Base-by-base conservation (phyloP, 2,797 vertebrate genomes). In the Coracias cyanogaster region DNA sequence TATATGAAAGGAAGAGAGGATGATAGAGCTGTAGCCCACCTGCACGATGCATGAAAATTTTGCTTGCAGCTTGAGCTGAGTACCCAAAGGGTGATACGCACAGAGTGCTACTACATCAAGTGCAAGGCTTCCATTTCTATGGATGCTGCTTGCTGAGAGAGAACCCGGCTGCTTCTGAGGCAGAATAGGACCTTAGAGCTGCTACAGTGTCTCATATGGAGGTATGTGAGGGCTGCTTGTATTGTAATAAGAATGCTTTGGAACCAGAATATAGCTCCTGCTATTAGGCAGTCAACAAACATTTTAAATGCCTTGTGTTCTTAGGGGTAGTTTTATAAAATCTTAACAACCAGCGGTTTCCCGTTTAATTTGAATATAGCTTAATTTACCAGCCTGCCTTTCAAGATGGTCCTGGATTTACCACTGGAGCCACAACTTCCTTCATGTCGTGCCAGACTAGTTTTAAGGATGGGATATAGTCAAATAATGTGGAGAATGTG, bases 361-460 rank as follows among this genome's bases (percentile, higher is more conserved):
- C 92, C 1, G 0, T 94, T 76, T 94, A 94, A 93, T 95, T 94
- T 95, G 79, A 94, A 90, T 91, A 69, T 33, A 86, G 78, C 60
- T 91, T 94, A 90, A 90, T 96, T 96, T 92, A 91, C 76, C 87
- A 83, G 33, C 51, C 79, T 74, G 51, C 79, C 91, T 96, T 97
- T 96, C 72, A 95, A 93, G 94, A 96, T 82, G 65, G 91, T 94
- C 87, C 58, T 95, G 80, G 46, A 79, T 95, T 96, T 95, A 97
- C 93, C 90, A 90, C 90, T 94, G 82, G 94, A 95, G 89, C 93
- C 94, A 93, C 96, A 96, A 76, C 93, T 96, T 96, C 96, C 90
- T 94, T 88, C 31, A 90, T 84, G 54, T 70, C 66, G 29, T 94
- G 96, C 96, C 96, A 97, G 70, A 64, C 72, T 66, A 84, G 71